Base-by-base conservation (phyloP, 1,140 invertebrate species). In the Lepidotrigona ventralis region DNA sequence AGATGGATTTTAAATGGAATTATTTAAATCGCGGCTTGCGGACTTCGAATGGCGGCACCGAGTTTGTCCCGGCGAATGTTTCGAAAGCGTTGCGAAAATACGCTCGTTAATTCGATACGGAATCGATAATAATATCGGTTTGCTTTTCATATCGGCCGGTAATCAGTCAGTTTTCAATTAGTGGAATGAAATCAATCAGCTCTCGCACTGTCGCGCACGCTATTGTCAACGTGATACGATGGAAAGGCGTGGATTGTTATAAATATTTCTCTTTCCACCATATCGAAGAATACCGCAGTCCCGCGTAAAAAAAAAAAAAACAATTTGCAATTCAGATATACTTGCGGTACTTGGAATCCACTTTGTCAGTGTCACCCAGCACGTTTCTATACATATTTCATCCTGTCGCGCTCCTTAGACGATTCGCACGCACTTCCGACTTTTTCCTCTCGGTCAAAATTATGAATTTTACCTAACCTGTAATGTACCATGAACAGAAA, bases 81-180 rank as follows among this genome's bases (percentile, higher is more conserved):
- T 2, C 21, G 64, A 53, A 6, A 15, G n/a, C 69, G 33, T 54
- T 51, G 21, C 26, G 23, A 26, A 6, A 54, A 39, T 46, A n/a
- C 56, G 71, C 60, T 81, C 79, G 71, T 64, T 81, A 81, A 81
- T 56, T 23, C n/a, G 11, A 64, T n/a, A 46, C 63, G 33, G 66
- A 68, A 81, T 75, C 72, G 53, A 68, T 51, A 51, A 81, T 81
- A 81, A 81, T 58, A 64, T 26, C 14, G 17, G 63, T 68, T 66
- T 68, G 79, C 53, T 53, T 64, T 33, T 23, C 21, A 51, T 70
- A 66, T 29, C 73, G 53, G 53, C 0, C 17, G 14, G 66, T 51
- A 26, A 82, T 82, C 81, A 39, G 81, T 78, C 66, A 69, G 54
- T 66, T 82, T 82, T 77, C 81, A 82, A 82, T 82, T 82, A 82